Evolutionary conservation across 2,888 invertebrate genomes (phyloP).

Genomic region (Tanytarsus gracilentus): DNA sequence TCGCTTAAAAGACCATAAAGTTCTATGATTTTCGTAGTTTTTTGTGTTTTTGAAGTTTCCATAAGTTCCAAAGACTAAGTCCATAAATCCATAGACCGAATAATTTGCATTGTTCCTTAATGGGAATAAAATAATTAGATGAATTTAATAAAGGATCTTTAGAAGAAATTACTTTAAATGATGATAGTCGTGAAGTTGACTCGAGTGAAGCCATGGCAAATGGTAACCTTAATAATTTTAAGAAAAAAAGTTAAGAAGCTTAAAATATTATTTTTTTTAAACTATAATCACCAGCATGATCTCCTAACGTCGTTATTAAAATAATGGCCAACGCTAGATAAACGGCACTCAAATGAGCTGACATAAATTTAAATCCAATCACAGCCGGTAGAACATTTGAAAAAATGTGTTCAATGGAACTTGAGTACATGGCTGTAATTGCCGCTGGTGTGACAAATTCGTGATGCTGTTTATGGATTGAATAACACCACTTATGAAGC

Average conservation of each 20-base stretch:
- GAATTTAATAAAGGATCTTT: too few relatives aligned
- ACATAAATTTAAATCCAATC: constrained; percentile 45
- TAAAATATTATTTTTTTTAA: too few relatives aligned
- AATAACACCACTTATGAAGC: background rate
- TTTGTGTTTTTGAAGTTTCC: too few relatives aligned
- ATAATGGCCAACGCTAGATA: constrained; percentile 73
- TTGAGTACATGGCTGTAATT: background rate
- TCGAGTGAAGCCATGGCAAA: constrained; percentile 73
- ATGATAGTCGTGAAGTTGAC: constrained; percentile 81
- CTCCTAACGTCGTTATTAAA: constrained; percentile 65
- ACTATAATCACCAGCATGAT: constrained; percentile 76
- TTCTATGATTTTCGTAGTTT: too few relatives aligned
- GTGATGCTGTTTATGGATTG: background rate
- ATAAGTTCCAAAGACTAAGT: too few relatives aligned
- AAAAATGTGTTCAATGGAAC: background rate
- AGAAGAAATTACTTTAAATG: constrained; percentile 67
- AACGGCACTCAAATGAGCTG: constrained; percentile 65
- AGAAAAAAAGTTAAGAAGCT: too few relatives aligned
- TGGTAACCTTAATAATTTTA: too few relatives aligned
- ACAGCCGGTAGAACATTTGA: background rate
- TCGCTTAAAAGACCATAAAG: too few relatives aligned
- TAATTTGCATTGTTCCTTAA: too few relatives aligned
- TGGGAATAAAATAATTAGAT: too few relatives aligned
- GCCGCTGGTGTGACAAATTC: background rate
- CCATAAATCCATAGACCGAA: too few relatives aligned